A percentile compares a stretch with the other conserved stretches of the same genome.
Evolutionary conservation across 2,113 vertebrate species (phyloP).

Genomic region (Eulemur macaco): DNA sequence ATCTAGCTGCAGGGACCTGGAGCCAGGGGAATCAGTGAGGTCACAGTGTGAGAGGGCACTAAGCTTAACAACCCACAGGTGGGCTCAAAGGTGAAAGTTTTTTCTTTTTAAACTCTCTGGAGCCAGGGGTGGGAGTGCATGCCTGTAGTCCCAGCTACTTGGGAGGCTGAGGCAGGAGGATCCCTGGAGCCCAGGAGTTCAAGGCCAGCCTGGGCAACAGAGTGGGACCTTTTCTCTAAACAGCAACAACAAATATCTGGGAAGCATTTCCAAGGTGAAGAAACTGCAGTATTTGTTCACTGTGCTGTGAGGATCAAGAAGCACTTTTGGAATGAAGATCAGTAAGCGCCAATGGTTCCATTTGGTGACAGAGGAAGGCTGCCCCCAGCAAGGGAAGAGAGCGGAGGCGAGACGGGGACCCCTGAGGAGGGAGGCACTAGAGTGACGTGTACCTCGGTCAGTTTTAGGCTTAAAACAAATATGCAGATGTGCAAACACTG

Average conservation of each 20-base stretch:
- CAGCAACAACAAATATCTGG: not conserved
- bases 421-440: not conserved
- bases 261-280: not conserved
- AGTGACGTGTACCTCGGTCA: not conserved
- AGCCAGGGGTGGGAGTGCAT: not conserved
- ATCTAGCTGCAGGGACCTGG: not conserved
- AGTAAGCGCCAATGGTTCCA: not conserved
- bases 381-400: not conserved
- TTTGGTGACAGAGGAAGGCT: not conserved
- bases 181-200: not conserved
- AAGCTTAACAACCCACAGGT: not conserved
- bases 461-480: slow-evolving; percentile 1
- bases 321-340: not conserved
- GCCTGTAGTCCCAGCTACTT: not conserved
- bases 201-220: not conserved
- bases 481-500: not conserved
- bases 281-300: not conserved
- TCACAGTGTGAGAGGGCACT: not conserved
- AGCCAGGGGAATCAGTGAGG: not conserved
- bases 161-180: not conserved
- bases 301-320: not conserved
- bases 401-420: not conserved
- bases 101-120: not conserved
- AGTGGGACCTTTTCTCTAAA: not conserved
- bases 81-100: not conserved